phyloP scores from a whole-genome alignment of 1,140 invertebrate genomes.

The Parasteatoda tepidariorum region DNA sequence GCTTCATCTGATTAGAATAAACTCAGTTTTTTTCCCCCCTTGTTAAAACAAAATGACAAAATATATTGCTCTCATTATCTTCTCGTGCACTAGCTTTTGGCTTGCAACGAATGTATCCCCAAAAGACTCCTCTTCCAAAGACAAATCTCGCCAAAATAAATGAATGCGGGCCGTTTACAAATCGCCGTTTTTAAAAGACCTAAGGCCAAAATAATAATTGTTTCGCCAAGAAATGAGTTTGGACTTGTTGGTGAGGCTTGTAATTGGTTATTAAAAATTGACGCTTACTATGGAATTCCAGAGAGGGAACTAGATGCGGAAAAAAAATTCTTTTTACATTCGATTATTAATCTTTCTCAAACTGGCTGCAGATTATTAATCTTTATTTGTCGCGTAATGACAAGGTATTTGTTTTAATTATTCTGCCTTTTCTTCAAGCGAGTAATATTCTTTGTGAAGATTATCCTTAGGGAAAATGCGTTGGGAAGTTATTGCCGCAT shows the following conservation, averaged over 20 bases:
- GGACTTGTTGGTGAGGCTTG: neutral
- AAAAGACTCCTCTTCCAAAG: neutral
- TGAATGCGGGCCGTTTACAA: slow-evolving; percentile 35
- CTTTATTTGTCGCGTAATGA: slow-evolving; percentile 45
- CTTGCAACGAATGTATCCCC: slow-evolving; percentile 27
- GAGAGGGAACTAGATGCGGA: neutral
- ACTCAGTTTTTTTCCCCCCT: neutral
- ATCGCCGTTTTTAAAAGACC: neutral
- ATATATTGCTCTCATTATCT: slow-evolving; percentile 18
- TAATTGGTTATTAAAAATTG: slow-evolving; percentile 57
- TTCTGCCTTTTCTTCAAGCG: neutral
- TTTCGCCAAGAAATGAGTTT: slow-evolving; percentile 12
- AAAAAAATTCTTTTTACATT: slow-evolving; percentile 22
- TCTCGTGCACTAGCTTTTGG: neutral
- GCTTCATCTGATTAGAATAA: neutral
- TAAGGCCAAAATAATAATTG: slow-evolving; percentile 34
- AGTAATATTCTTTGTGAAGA: neutral
- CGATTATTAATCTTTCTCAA: slow-evolving; percentile 39
- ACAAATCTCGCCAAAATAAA: slow-evolving; percentile 31
- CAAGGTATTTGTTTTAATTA: slow-evolving; percentile 52
- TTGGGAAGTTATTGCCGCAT: too few species aligned
- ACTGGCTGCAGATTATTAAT: slow-evolving; percentile 24
- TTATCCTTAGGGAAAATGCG: too few species aligned
- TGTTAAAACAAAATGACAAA: neutral
- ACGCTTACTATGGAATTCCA: neutral